Base-by-base conservation (phyloP, 2,797 vertebrate species). In the Cheirogaleus major region DNA sequence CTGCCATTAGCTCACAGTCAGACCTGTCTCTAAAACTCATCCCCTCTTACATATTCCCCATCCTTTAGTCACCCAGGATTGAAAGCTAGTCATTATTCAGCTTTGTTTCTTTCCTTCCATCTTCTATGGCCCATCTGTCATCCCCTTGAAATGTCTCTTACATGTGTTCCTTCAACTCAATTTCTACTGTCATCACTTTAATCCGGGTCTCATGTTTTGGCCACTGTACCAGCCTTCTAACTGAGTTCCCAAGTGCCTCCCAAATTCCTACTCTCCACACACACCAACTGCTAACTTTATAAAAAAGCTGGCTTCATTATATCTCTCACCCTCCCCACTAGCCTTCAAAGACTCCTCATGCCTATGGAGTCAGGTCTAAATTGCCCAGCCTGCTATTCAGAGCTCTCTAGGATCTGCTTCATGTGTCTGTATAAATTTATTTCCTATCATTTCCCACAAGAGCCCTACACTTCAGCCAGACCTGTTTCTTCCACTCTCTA, bases 61-160 rank as follows among this genome's bases (percentile, higher is more conserved):
- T 75, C 41, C 90, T 90, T 92, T 78, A 43, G 59, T 95, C 84
- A 67, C 7, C 12, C 43, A 59, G 76, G n/a, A 52, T 93, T 57
- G 48, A 85, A 94, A 89, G n/a, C 3, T 25, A 32, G 35, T n/a
- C n/a, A 72, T 73, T 55, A 50, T 72, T 80, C 18, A 76, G 48
- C 27, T 84, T 95, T 89, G 22, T 63, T 78, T 91, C 13, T 91
- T 69, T 67, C 83, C 55, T 94, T 89, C 43, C 25, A 50, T 75
- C 20, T 43, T 89, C 79, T 43, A 69, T 84, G 41, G n/a, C 63
- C 55, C 48, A 59, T 70, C 72, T 78, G 2, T 59, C 30, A 75
- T 95, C 11, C 41, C 22, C 91, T 95, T 83, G 80, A 96, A 94
- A 87, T 80, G 27, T 48, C 50, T 94, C 52, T 87, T 91, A 69